A percentile compares a stretch with the other conserved stretches of the same genome.
These are phyloP conservation scores for Leucoraja ocellata DNA, from an alignment of 2,797 vertebrate species.

Conservation along the genomic window DNA sequence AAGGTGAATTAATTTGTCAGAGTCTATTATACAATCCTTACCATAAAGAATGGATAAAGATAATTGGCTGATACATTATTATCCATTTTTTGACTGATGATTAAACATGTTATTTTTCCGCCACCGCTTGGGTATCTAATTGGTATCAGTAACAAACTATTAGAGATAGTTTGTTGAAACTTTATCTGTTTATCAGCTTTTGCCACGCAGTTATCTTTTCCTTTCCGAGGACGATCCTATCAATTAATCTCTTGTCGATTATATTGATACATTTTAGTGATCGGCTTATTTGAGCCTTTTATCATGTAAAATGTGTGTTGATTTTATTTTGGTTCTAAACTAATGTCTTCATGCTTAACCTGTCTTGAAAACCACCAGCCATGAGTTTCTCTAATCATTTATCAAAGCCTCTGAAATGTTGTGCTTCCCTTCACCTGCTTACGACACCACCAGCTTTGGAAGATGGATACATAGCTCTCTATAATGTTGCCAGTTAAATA, in stretches of 20 bases:
- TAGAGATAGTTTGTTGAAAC: not conserved
- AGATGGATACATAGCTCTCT: not conserved
- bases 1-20: not conserved
- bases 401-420: not conserved
- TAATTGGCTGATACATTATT: not conserved
- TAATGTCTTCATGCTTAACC: not conserved
- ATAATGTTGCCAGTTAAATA: not conserved
- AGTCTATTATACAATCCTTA: not conserved
- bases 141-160: not conserved
- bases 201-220: not conserved
- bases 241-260: too few relatives aligned
- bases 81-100: not conserved
- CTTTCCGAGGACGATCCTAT: too few relatives aligned
- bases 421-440: not conserved
- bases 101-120: not conserved
- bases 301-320: not conserved
- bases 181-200: not conserved
- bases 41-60: not conserved
- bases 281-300: not conserved
- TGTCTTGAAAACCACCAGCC: not conserved
- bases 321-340: not conserved
- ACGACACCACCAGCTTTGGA: not conserved
- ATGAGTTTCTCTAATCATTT: not conserved
- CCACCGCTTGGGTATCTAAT: not conserved
- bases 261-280: not conserved